phyloP scores from a whole-genome alignment of 92 coral and sea anemone genomes.

The Phenganax stokvisi region DNA sequence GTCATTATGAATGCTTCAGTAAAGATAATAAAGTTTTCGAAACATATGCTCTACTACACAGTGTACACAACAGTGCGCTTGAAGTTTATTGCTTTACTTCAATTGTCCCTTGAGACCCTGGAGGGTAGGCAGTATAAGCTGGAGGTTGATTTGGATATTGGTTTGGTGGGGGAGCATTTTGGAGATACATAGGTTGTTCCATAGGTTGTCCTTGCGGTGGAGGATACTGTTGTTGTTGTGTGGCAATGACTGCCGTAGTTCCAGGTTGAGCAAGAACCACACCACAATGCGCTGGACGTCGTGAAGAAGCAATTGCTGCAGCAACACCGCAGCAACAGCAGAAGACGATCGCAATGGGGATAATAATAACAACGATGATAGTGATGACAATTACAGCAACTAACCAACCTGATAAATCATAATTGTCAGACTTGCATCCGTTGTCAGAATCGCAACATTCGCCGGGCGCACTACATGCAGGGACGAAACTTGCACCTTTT shows the following conservation, averaged over 20 bases:
- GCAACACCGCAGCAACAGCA: slow-evolving; percentile 26
- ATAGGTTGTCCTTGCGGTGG: not conserved
- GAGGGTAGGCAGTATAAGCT: not conserved
- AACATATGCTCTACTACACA: no score
- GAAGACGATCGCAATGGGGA: slow-evolving; percentile 9
- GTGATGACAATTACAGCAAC: not conserved
- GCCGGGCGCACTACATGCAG: not conserved
- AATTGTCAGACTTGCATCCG: not conserved
- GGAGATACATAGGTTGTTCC: not conserved
- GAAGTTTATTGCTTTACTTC: not conserved
- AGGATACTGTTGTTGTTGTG: not conserved
- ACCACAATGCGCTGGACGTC: slow-evolving; percentile 11
- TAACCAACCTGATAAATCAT: not conserved
- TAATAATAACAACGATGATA: not conserved
- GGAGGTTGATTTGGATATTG: not conserved
- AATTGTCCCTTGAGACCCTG: not conserved
- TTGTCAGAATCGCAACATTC: slow-evolving; percentile 9
- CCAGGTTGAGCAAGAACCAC: not conserved
- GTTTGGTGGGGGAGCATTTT: no score
- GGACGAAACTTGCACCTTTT: no score
- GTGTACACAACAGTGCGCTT: no score
- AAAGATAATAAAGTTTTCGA: slow-evolving; percentile 20
- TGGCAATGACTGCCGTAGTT: not conserved
- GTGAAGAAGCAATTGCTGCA: not conserved
- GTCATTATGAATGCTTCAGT: no score